Conservation (phyloP, 2,888 invertebrate species). For the Aleiodes leptofemur region DNA sequence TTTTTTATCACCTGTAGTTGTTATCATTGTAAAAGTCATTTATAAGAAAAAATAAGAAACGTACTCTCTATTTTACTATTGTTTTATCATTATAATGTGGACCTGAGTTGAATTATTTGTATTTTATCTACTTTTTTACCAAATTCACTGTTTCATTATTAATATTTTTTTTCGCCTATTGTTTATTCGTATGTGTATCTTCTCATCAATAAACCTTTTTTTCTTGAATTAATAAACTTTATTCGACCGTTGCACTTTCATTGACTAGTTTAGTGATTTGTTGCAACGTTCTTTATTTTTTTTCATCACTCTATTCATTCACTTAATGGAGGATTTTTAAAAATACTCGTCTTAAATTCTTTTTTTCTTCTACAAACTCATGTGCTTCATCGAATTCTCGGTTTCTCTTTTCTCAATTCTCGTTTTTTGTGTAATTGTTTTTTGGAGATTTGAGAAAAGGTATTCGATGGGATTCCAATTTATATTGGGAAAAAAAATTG, state of each 20-base stretch:
- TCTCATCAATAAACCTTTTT: background rate
- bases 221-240: constrained; percentile 63
- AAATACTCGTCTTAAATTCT: background rate
- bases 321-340: constrained; percentile 30
- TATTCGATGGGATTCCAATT: too few species aligned
- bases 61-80: constrained; percentile 44
- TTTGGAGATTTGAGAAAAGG: background rate
- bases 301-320: constrained; percentile 20
- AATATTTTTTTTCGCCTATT: constrained; percentile 7
- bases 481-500: too few species aligned
- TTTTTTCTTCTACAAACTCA: too few species aligned
- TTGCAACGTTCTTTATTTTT: constrained; percentile 54
- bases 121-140: constrained; percentile 49
- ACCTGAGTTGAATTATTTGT: constrained; percentile 62
- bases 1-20: constrained; percentile 29
- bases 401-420: constrained; percentile 40
- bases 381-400: background rate
- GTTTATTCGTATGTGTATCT: background rate
- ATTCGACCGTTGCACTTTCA: constrained; percentile 75
- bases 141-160: constrained; percentile 10
- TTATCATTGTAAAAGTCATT: constrained; percentile 33
- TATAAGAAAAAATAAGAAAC: constrained; percentile 35
- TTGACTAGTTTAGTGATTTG: constrained; percentile 74
- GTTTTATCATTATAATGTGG: constrained; percentile 43
- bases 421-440: constrained; percentile 20